These are phyloP conservation scores for Hoplias malabaricus DNA, from an alignment of 2,113 vertebrate genomes.

Conservation along the genomic window DNA sequence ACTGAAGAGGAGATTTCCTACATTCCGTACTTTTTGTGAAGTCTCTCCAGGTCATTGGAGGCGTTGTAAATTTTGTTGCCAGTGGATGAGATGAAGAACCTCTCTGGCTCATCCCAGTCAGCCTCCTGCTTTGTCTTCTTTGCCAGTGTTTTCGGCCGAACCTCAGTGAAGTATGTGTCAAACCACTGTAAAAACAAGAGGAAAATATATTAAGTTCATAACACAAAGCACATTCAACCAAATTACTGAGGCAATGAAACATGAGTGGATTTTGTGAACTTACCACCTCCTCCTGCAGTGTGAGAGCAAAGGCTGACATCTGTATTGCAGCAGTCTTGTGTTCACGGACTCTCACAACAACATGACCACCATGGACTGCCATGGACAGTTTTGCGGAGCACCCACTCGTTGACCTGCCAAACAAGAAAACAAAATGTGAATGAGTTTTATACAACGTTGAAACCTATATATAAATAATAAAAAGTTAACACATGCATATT, in stretches of 20 bases:
- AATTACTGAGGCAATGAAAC: no score
- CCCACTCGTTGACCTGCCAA: no score
- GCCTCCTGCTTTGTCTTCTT: not conserved
- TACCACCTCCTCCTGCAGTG: no score
- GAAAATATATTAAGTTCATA: not conserved
- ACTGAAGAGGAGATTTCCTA: not conserved
- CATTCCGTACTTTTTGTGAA: conserved; percentile 12
- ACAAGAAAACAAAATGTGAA: no score
- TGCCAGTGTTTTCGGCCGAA: not conserved
- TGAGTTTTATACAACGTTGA: no score
- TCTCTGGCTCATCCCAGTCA: not conserved
- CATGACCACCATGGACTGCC: no score
- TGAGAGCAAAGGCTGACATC: not conserved
- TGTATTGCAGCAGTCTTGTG: not conserved
- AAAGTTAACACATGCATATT: not conserved
- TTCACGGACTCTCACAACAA: no score
- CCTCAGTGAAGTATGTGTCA: not conserved
- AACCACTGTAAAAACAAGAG: conserved; percentile 26
- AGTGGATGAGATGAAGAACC: not conserved
- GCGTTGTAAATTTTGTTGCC: conserved; percentile 9
- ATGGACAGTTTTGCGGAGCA: no score
- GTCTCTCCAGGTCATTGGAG: not conserved
- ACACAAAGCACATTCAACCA: no score
- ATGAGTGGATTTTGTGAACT: no score
- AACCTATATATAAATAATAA: not conserved